Base-by-base conservation (phyloP, 2,113 vertebrate species). In the Xiphophorus maculatus region DNA sequence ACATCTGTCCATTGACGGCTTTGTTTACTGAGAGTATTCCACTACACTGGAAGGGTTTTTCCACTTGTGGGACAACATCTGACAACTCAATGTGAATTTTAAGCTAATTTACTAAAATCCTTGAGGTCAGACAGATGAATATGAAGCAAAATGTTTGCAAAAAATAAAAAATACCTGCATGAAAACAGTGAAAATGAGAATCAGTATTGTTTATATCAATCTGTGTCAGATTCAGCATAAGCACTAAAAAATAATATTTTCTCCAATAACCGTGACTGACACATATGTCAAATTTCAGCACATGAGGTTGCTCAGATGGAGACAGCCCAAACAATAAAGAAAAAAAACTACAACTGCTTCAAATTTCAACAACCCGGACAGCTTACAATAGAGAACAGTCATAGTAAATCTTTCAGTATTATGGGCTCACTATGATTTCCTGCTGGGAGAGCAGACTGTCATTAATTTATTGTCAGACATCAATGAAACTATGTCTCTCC, bases 391-490 rank as follows among this genome's bases (percentile, higher is more conserved):
- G 77, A 73, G 81, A 69, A 68, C 84, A 72, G 66, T 64, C 19
- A 0, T 33, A 63, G 77, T 88, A 89, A 89, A 87, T 91, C 87
- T 82, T 63, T 85, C 80, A 69, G 71, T 70, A 74, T 77, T 83
- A 33, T 69, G 71, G 71, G 44, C 72, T 85, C 71, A 79, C 60
- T 76, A 74, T 73, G 84, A 88, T 78, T 90, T 79, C 80, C 77
- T 77, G 51, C 84, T 62, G 77, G 58, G 82, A 80, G 81, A 80
- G 67, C 51, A 80, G 79, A 84, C 87, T 67, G 76, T 77, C 81
- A 88, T 88, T 68, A 78, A 87, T 88, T 83, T 78, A 77, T 80
- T 77, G 85, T 85, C 79, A 86, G 84, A 90, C 86, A 80, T 74
- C 79, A 79, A 51, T 87, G 69, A 83, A 89, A 89, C 83, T 76